Base-by-base conservation (phyloP, 2,113 vertebrate genomes). In the Chroicocephalus ridibundus region DNA sequence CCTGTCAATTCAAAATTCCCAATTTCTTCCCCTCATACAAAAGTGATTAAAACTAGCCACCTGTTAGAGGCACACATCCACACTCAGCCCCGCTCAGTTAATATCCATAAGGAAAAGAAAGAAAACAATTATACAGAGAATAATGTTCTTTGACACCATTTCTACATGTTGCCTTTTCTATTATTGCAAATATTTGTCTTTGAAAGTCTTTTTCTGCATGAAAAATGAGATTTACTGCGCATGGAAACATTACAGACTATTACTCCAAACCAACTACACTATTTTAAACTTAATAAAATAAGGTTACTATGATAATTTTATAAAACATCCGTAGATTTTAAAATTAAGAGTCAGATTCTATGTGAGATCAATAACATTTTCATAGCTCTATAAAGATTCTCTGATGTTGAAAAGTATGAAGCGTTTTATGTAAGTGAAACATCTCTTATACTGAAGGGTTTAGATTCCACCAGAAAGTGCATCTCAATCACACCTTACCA, bases 101-200 rank as follows among this genome's bases (percentile, higher is more conserved):
- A 65, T 60, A 74, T 29, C 42, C 78, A 4, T 20, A 71, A 70
- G n/a, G 54, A 49, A 75, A 74, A 74, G 54, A 71, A 83, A 47
- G 13, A 52, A 77, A 97, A 93, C 34, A 81, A 70, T 94, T 92
- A 87, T 19, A 38, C 2, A 17, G 69, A 76, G 62, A 89, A 89
- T 47, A 83, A 70, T 20, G 31, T 80, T 91, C 61, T 79, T 65
- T 32, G n/a, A 88, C 42, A 82, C 18, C 1, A 64, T 86, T 96
- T 86, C 24, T 88, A 82, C 64, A 51, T 51, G 75, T 66, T 94
- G 40, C 76, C 42, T 86, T 93, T 87, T 84, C 49, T 91, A 66
- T 66, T 82, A 72, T 27, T 75, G 64, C 81, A 96, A 95, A 96
- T 94, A 93, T 95, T 96, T 90, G 66, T 74, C 78, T 93, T 77